Evolutionary conservation across 2,888 invertebrate genomes (phyloP).

Genomic region (Amphipoea lucens): DNA sequence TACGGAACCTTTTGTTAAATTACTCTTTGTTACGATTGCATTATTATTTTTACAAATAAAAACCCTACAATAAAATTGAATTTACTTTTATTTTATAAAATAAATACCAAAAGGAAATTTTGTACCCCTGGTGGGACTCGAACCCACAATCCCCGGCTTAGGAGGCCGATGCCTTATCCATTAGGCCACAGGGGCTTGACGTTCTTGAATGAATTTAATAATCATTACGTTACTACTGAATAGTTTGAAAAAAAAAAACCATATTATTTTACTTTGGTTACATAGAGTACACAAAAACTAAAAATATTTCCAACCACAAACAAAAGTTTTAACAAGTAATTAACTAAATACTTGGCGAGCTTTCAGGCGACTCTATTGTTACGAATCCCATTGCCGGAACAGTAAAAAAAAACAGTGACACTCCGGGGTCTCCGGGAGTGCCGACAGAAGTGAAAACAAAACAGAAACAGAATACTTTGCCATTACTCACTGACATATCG

Average conservation of each 20-base stretch:
- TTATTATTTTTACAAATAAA: slow-evolving; percentile 71
- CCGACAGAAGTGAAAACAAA: too few relatives aligned
- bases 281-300: background rate
- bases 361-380: background rate
- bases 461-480: too few relatives aligned
- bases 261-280: background rate
- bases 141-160: slow-evolving; percentile 94
- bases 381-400: background rate
- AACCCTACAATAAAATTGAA: slow-evolving; percentile 59
- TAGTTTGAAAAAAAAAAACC: background rate
- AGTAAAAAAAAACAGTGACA: background rate
- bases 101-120: background rate
- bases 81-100: slow-evolving; percentile 30
- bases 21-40: slow-evolving; percentile 48
- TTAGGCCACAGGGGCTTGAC: slow-evolving; percentile 93
- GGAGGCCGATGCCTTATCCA: slow-evolving; percentile 95
- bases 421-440: too few relatives aligned
- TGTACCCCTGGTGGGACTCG: slow-evolving; percentile 94
- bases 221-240: slow-evolving; percentile 1
- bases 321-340: background rate
- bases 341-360: too few relatives aligned
- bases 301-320: background rate
- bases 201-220: rapidly evolving
- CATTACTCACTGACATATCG: too few relatives aligned
- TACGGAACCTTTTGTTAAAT: slow-evolving; percentile 24